Percentiles rank a stretch among this genome's conserved stretches.
phyloP scores from a whole-genome alignment of 2,797 vertebrate species.

The Xerus rutilus region DNA sequence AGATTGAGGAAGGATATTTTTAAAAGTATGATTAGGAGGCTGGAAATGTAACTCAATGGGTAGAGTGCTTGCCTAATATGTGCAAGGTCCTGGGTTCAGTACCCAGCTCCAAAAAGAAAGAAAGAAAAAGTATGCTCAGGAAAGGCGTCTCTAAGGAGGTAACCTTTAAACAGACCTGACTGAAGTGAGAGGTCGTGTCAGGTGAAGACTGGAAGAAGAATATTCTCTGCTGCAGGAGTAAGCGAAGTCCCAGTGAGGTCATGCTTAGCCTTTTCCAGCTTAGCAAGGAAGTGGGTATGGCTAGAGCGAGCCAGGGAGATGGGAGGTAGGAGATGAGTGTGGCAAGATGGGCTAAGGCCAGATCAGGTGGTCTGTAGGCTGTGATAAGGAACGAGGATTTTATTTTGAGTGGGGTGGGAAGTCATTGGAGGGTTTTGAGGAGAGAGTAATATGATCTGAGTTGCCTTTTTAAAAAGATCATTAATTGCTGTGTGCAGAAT shows the following conservation, averaged over 20 bases:
- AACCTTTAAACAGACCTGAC: constrained; percentile 24
- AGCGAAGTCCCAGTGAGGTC: background rate
- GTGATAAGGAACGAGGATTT: constrained; percentile 22
- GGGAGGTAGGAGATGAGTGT: background rate
- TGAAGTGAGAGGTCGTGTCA: background rate
- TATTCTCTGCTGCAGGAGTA: background rate
- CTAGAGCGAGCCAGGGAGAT: background rate
- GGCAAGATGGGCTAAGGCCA: background rate
- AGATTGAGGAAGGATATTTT: background rate
- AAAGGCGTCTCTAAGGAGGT: constrained; percentile 26
- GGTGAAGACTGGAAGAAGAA: background rate
- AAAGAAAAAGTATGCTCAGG: background rate
- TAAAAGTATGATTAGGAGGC: background rate
- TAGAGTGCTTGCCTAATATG: background rate
- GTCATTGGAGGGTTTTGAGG: background rate
- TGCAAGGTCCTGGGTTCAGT: background rate
- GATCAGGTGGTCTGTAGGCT: background rate
- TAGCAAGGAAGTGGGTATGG: background rate
- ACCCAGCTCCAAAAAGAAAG: background rate
- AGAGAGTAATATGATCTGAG: background rate
- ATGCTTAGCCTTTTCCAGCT: background rate
- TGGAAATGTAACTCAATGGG: background rate
- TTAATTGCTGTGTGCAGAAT: background rate
- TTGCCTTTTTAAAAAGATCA: constrained; percentile 26
- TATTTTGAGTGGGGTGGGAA: background rate